Base-by-base conservation (phyloP, 2,888 invertebrate species). In the Polietes domitor region DNA sequence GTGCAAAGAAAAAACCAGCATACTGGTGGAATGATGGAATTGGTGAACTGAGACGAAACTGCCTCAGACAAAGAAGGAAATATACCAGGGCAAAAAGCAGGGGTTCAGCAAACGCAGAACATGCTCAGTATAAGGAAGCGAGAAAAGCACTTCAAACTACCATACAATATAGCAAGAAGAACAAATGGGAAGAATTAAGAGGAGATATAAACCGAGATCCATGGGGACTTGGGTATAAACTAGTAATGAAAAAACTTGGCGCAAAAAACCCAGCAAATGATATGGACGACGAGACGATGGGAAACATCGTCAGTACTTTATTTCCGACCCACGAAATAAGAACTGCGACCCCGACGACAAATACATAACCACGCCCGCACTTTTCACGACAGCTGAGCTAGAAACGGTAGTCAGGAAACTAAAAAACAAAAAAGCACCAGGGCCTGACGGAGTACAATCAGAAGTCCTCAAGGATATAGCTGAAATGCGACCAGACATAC, bases 391-490 rank as follows among this genome's bases (percentile, higher is more conserved):
- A 17, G 26, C 61, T 2, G 61, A 63, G 15, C 58, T 58, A 21
- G 10, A 37, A 21, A 10, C 10, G 17, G 53, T 53, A 9, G 43
- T 24, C n/a, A 17, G 50, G 10, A 28, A n/a, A 2, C 3, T 63
- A 1, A 47, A 50, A n/a, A 55, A 50, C 12, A 78, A 72, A 4
- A 78, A 61, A 43, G 77, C 61, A 5, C 58, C 77, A 1, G 72
- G 77, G 0, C 55, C 53, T 10, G 78, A 73, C 26, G 78, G 78
- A 4, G 43, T 78, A 2, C 65, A 19, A 21, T n/a, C 32, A 4
- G 79, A 63, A 17, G 26, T 65, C 3, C 32, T 71, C 5, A 72
- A 77, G 37, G 17, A 37, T 15, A 17, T 55, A 2, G 58, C 47
- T 1, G 50, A 37, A 7, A 12, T 21, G 21, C 24, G 28, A 32